Conservation (phyloP, 1,140 invertebrate species). For the Meloidogyne exigua region DNA sequence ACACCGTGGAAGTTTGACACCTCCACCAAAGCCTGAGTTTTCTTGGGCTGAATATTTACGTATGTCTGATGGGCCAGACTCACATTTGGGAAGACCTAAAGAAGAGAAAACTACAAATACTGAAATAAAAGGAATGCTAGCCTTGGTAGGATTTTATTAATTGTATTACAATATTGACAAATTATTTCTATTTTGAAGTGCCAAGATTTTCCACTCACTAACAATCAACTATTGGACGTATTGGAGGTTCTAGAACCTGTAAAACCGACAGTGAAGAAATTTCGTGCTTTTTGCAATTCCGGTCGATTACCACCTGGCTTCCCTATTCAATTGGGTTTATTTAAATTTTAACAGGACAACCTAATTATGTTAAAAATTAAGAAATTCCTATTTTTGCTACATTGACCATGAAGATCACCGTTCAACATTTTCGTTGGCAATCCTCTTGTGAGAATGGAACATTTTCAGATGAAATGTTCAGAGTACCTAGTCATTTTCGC, state of each 20-base stretch:
- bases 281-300: constrained; percentile 88
- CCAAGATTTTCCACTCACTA: constrained; percentile 9
- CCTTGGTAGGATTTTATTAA: background rate
- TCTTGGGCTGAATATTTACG: constrained; percentile 25
- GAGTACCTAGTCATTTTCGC: constrained; percentile 78
- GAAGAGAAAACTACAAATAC: constrained; percentile 15
- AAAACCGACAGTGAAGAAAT: constrained; percentile 87
- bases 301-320: constrained; percentile 87
- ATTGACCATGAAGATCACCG: constrained; percentile 1
- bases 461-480: constrained; percentile 81
- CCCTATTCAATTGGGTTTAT: constrained; percentile 84
- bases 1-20: constrained; percentile 10
- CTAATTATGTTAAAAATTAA: constrained; percentile 74
- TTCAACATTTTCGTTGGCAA: constrained; percentile 19
- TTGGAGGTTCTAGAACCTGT: constrained; percentile 95
- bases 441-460: constrained; percentile 86
- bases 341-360: too few relatives aligned
- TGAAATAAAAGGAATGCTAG: constrained; percentile 16
- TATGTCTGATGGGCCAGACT: constrained; percentile 13
- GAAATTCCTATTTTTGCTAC: background rate
- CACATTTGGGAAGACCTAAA: constrained; percentile 21
- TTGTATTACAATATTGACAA: too few relatives aligned
- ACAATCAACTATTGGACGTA: constrained; percentile 69
- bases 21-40: constrained; percentile 11
- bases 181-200: background rate